Conservation (phyloP, 2,797 vertebrate genomes). For the Eulemur albifrons region DNA sequence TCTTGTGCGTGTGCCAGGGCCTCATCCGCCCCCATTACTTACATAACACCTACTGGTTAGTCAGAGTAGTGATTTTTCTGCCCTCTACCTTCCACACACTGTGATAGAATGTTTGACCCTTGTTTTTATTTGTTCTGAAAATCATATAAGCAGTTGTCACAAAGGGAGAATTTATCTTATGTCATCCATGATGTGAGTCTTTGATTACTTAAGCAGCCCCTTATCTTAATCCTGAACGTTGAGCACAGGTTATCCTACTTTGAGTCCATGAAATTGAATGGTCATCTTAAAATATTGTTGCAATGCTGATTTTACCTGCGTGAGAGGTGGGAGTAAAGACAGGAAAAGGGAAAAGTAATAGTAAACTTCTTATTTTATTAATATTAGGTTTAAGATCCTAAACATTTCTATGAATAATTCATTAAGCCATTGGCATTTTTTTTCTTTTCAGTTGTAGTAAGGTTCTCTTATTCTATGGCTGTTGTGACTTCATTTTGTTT, state of each 20-base stretch:
- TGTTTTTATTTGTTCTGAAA: constrained; percentile 60
- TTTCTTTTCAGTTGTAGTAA: not conserved
- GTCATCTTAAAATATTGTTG: not conserved
- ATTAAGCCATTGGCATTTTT: not conserved
- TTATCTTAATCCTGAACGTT: constrained; percentile 6
- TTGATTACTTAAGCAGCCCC: not conserved
- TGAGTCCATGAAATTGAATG: not conserved
- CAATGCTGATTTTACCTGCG: not conserved
- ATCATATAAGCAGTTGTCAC: constrained; percentile 40
- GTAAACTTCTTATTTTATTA: not conserved
- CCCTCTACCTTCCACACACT: not conserved
- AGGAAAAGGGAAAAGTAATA: not conserved
- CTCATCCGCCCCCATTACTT: not conserved
- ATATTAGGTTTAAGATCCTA: not conserved
- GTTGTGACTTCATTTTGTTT: constrained; percentile 26
- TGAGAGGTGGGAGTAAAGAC: not conserved
- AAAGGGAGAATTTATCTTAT: constrained; percentile 48
- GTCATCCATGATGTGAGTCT: constrained; percentile 35
- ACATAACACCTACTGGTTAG: not conserved
- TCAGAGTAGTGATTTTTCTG: not conserved
- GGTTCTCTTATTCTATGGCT: not conserved
- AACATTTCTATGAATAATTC: not conserved
- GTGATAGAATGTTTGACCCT: not conserved
- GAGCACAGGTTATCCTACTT: not conserved
- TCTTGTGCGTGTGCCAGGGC: not conserved